Conservation (phyloP, 1,140 invertebrate genomes). For the Aporrectodea caliginosa region DNA sequence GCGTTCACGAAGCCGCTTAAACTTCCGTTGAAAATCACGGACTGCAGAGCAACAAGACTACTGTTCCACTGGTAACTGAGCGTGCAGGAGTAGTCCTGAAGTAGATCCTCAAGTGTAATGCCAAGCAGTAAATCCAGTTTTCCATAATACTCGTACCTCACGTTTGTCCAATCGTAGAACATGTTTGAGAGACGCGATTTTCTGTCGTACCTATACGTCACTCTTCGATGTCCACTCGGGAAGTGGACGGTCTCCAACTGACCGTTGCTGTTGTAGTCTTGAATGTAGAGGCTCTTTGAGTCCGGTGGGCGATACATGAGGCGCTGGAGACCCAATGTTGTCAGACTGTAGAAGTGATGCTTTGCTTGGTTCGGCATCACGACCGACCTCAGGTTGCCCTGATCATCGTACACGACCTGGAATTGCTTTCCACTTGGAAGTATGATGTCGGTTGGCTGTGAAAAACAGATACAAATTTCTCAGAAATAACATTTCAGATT, state of each 20-base stretch:
- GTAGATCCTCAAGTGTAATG: slow-evolving; percentile 36
- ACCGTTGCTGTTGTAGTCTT: slow-evolving; percentile 84
- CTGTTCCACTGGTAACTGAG: slow-evolving; percentile 53
- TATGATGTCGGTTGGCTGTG: slow-evolving; percentile 79
- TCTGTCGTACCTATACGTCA: slow-evolving; percentile 82
- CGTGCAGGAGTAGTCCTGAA: slow-evolving; percentile 39
- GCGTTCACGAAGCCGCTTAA: slow-evolving; percentile 67
- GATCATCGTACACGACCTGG: slow-evolving; percentile 76
- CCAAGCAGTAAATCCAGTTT: slow-evolving; percentile 49
- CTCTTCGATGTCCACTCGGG: slow-evolving; percentile 80
- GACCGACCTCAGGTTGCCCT: slow-evolving; percentile 78
- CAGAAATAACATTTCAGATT: not conserved
- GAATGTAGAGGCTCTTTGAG: slow-evolving; percentile 66
- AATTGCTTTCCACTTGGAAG: slow-evolving; percentile 82
- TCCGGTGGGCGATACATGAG: slow-evolving; percentile 78
- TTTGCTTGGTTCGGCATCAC: slow-evolving; percentile 78
- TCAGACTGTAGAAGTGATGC: slow-evolving; percentile 85
- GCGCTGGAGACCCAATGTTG: slow-evolving; percentile 81
- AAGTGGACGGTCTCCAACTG: slow-evolving; percentile 79
- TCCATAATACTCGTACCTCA: slow-evolving; percentile 71
- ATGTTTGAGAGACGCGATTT: slow-evolving; percentile 74
- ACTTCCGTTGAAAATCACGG: not conserved
- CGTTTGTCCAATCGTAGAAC: slow-evolving; percentile 79
- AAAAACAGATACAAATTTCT: too few species aligned
- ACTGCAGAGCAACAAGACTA: slow-evolving; percentile 14